Conservation (phyloP, 2,797 vertebrate genomes). For the Fistularia commersonii region DNA sequence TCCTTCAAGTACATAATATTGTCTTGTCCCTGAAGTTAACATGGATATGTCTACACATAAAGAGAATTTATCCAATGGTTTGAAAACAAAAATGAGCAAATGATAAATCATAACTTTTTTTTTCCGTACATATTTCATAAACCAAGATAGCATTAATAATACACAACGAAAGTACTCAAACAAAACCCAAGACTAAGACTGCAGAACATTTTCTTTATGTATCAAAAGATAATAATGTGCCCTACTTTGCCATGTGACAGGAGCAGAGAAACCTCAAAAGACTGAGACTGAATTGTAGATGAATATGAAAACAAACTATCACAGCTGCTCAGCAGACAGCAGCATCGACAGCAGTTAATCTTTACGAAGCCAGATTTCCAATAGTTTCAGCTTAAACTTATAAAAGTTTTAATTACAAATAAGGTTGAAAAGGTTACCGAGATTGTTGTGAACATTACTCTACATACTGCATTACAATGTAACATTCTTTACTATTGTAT, state of each 20-base stretch:
- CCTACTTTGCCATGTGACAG: slow-evolving; percentile 42
- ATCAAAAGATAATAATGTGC: slow-evolving; percentile 30
- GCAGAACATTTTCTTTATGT: slow-evolving; percentile 11
- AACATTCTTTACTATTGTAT: too few relatives aligned
- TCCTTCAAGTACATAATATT: slow-evolving; percentile 15
- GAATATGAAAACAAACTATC: slow-evolving; percentile 14
- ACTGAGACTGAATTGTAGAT: slow-evolving; percentile 1
- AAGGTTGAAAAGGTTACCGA: too few relatives aligned
- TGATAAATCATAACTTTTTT: slow-evolving; percentile 51
- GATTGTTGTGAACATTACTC: too few relatives aligned
- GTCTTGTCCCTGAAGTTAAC: slow-evolving; percentile 10
- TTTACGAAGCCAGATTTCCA: too few relatives aligned
- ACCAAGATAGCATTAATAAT: slow-evolving; percentile 46
- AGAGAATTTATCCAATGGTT: slow-evolving; percentile 22
- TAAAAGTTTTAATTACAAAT: too few relatives aligned
- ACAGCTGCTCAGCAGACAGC: too few relatives aligned
- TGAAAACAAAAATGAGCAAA: slow-evolving; percentile 20
- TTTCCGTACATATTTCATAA: slow-evolving; percentile 38
- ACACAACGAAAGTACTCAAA: slow-evolving; percentile 17
- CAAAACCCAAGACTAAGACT: slow-evolving; percentile 11
- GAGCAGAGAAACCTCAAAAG: slow-evolving; percentile 18
- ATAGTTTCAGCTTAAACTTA: too few relatives aligned
- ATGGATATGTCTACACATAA: slow-evolving; percentile 9
- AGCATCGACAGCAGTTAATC: too few relatives aligned
- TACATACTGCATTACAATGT: too few relatives aligned